phyloP scores from a whole-genome alignment of 1,140 invertebrate genomes.

The Daktulosphaira vitifoliae region DNA sequence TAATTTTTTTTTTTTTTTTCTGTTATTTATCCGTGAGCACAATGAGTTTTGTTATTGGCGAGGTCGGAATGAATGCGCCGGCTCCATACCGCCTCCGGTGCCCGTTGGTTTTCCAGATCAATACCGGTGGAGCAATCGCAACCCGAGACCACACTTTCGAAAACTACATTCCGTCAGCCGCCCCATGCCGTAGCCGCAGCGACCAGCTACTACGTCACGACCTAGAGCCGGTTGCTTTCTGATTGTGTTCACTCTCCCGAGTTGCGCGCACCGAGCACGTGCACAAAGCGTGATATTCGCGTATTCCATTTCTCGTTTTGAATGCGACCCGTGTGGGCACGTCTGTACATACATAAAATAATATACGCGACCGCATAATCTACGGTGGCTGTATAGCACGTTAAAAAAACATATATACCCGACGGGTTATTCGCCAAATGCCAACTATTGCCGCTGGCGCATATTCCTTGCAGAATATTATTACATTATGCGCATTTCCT shows the following conservation, averaged over 20 bases:
- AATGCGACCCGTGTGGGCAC: neutral
- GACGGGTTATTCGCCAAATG: no score
- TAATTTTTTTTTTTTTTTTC: no score
- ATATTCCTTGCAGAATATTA: no score
- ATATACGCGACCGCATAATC: no score
- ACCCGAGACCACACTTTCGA: neutral
- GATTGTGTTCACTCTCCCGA: neutral
- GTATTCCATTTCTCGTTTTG: conserved; percentile 14
- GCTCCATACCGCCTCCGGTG: conserved; percentile 20
- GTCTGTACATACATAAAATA: neutral
- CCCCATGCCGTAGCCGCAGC: neutral
- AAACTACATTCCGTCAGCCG: conserved; percentile 2
- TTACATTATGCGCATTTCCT: no score
- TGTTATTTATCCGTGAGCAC: neutral
- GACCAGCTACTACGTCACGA: no score
- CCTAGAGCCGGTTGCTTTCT: neutral
- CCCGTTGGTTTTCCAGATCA: conserved; percentile 8
- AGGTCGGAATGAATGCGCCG: conserved; percentile 27
- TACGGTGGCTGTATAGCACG: no score
- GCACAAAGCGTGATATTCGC: conserved; percentile 23
- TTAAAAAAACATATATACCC: no score
- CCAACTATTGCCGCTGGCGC: no score
- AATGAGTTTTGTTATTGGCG: conserved; percentile 28
- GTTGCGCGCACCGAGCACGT: neutral
- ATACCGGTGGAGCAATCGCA: no score